A percentile compares a stretch with the other conserved stretches of the same genome.
These are phyloP conservation scores for Eptesicus fuscus DNA, from an alignment of 2,113 vertebrate genomes.

Conservation along the genomic window DNA sequence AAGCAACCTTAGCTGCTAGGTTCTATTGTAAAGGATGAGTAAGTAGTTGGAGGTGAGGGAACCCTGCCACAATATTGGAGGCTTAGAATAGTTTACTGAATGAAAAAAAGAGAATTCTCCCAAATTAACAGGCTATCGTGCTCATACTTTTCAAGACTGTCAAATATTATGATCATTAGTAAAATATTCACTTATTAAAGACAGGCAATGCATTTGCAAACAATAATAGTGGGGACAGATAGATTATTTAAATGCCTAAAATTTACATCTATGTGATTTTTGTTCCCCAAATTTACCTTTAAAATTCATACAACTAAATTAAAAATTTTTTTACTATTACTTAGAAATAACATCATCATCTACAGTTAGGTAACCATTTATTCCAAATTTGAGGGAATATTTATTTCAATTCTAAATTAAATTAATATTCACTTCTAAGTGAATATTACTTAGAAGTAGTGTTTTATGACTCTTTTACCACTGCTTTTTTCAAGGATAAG, in stretches of 20 bases:
- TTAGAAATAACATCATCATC: background rate
- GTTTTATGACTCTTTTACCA: background rate
- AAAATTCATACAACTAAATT: background rate
- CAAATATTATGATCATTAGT: background rate
- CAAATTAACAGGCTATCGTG: background rate
- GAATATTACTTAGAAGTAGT: background rate
- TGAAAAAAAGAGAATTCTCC: background rate
- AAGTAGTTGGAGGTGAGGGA: background rate
- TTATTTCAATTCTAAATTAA: conserved; percentile 24
- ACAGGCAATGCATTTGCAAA: background rate
- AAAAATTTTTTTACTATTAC: background rate
- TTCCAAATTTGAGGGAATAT: background rate
- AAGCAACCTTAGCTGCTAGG: background rate
- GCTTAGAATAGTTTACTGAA: background rate
- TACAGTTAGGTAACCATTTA: background rate
- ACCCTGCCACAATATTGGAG: background rate
- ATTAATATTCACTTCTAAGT: no score
- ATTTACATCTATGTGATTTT: background rate
- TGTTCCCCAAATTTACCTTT: background rate
- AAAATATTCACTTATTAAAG: background rate
- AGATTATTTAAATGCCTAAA: background rate
- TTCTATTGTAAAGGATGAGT: background rate
- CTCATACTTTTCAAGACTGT: background rate
- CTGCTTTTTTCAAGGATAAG: background rate
- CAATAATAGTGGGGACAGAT: background rate